phyloP scores from a whole-genome alignment of 2,797 vertebrate species.

The Ctenosaura bakeri region DNA sequence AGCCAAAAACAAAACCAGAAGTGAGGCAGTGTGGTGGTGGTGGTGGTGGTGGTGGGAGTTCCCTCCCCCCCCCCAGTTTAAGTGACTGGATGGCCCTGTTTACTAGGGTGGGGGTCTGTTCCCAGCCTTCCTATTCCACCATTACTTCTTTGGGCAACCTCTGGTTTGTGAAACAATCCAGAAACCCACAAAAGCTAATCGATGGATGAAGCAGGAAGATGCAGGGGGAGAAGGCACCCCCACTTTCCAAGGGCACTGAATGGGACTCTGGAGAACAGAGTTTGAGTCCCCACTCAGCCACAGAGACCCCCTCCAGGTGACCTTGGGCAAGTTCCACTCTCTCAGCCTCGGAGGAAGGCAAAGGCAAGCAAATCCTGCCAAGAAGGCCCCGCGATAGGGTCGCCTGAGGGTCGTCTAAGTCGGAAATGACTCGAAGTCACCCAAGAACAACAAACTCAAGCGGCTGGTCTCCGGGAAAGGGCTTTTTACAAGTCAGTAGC shows the following conservation, averaged over 20 bases:
- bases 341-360: too few relatives aligned
- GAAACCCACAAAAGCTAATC: not conserved
- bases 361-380: too few relatives aligned
- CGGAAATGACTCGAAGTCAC: too few relatives aligned
- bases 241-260: not conserved
- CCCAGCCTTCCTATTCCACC: not conserved
- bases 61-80: too few relatives aligned
- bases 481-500: not conserved
- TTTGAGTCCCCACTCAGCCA: too few relatives aligned
- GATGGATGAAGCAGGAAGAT: too few relatives aligned
- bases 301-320: too few relatives aligned
- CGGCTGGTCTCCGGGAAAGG: not conserved
- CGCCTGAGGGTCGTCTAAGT: too few relatives aligned
- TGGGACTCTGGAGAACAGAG: too few relatives aligned
- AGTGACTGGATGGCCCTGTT: not conserved
- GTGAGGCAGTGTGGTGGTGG: not conserved
- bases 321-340: too few relatives aligned
- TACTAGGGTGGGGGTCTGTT: not conserved
- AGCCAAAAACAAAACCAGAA: not conserved
- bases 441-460: not conserved
- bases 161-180: not conserved
- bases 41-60: not conserved
- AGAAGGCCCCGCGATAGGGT: too few relatives aligned
- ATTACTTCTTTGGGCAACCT: not conserved
- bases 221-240: not conserved